Evolutionary conservation across 1,140 invertebrate genomes (phyloP), one percentile per base, ranked within the genome.

Genomic region (Danaus melanippus): DNA sequence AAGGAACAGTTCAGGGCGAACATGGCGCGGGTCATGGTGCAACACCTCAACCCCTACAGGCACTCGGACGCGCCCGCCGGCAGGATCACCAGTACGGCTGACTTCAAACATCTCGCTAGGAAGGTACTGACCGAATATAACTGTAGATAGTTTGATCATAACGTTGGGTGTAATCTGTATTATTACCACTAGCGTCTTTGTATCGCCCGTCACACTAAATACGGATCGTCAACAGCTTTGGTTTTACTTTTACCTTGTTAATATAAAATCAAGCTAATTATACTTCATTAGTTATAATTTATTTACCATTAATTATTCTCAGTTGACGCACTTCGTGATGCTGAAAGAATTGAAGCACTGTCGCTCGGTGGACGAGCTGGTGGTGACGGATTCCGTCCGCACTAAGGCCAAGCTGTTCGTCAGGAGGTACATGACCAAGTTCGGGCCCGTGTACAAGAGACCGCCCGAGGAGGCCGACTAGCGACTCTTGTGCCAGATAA

Each of bases 251-350:
- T 21, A 21, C 1, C 17, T 21, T 32, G 21, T 32, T 32, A 7
- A 32, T 32, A 32, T 32, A 9, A 10, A 41, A 17, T 12, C 42
- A n/a, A 44, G 10, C 12, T 44, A 44, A 44, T n/a, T 44, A 44
- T 10, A 44, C 1, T 43, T 1, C 42, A 10, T 1, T 1, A 5
- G 11, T 11, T 43, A 5, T 11, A 43, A 17, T 50, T 15, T 42
- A 43, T 44, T 47, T 51, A 40, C 32, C 3, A 56, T 42, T 42
- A 43, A 52, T 53, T 60, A 64, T 73, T 89, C 91, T 46, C 89
- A 98, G 97, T 87, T 99, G 15, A 98, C 97, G 0, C 96, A 98
- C 86, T 96, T 97, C 84, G 95, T 99, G n/a, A 93, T 98, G 90
- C 90, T 96, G 46, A 99, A 99, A 88, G 97, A 98, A 84, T 84